These are phyloP conservation scores for Crepidodera aurea DNA, from an alignment of 2,888 invertebrate genomes.

Conservation along the genomic window DNA sequence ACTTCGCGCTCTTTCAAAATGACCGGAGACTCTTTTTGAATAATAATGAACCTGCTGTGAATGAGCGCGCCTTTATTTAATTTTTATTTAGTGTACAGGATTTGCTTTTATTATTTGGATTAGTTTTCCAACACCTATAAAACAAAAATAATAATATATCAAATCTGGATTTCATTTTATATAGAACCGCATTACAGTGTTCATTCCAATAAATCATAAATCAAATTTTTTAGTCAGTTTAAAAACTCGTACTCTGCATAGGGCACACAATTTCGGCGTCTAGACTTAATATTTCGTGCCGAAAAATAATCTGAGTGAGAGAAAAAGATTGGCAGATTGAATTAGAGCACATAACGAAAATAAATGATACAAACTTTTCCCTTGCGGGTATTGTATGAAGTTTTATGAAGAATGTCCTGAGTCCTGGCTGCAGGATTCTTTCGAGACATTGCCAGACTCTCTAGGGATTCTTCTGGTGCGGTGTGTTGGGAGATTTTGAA, in stretches of 20 bases:
- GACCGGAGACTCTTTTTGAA: no score
- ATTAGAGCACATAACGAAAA: slow-evolving; percentile 10
- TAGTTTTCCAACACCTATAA: no score
- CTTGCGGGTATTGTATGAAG: slow-evolving; percentile 9
- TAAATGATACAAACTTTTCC: slow-evolving; percentile 18
- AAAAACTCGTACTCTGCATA: neutral
- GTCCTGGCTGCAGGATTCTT: slow-evolving; percentile 3
- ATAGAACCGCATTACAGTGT: no score
- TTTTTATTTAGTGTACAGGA: no score
- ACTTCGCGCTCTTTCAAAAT: no score
- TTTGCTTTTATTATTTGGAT: no score
- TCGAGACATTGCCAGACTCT: slow-evolving; percentile 2
- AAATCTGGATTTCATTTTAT: no score
- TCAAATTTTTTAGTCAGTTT: neutral
- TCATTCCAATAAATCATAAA: neutral
- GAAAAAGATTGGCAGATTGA: slow-evolving; percentile 30
- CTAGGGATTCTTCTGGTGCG: neutral
- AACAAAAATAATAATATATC: no score
- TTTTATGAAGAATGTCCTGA: slow-evolving; percentile 11
- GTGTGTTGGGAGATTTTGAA: neutral
- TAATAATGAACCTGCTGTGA: no score
- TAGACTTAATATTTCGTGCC: slow-evolving; percentile 23
- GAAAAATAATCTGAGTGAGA: slow-evolving; percentile 33
- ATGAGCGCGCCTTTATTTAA: no score
- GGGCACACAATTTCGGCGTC: slow-evolving; percentile 5